phyloP scores from a whole-genome alignment of 2,113 vertebrate genomes.

The Odocoileus virginianus region DNA sequence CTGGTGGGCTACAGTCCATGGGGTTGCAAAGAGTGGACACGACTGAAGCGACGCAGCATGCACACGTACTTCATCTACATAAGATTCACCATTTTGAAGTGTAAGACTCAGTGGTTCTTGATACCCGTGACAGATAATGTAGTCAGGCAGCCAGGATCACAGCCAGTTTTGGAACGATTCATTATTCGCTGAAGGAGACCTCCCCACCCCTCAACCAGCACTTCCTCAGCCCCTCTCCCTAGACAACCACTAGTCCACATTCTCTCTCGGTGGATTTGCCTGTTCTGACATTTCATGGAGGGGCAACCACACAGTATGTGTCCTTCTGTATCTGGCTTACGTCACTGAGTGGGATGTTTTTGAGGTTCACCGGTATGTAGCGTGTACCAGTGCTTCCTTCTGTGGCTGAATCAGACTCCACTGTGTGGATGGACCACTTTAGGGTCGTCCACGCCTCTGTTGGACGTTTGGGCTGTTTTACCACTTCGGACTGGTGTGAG shows the following conservation, averaged over 20 bases:
- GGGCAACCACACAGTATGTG: fast-evolving
- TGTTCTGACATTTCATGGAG: neutral
- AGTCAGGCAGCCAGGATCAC: neutral
- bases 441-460: fast-evolving
- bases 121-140: too few relatives aligned
- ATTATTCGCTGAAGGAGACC: neutral
- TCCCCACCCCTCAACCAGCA: too few relatives aligned
- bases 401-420: fast-evolving
- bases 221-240: neutral
- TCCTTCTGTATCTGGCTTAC: neutral
- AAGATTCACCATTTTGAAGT: neutral
- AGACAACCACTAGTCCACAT: neutral
- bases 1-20: neutral
- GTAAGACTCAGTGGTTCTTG: neutral
- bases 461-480: neutral
- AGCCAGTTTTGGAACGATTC: neutral
- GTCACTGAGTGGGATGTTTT: neutral
- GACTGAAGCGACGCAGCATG: fast-evolving
- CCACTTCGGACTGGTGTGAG: neutral
- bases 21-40: neutral
- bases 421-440: fast-evolving
- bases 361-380: too few relatives aligned
- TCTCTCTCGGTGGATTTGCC: too few relatives aligned
- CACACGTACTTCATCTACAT: neutral
- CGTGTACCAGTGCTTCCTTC: neutral